Evolutionary conservation across 2,113 vertebrate genomes (phyloP).

Genomic region (Elephantulus edwardii): DNA sequence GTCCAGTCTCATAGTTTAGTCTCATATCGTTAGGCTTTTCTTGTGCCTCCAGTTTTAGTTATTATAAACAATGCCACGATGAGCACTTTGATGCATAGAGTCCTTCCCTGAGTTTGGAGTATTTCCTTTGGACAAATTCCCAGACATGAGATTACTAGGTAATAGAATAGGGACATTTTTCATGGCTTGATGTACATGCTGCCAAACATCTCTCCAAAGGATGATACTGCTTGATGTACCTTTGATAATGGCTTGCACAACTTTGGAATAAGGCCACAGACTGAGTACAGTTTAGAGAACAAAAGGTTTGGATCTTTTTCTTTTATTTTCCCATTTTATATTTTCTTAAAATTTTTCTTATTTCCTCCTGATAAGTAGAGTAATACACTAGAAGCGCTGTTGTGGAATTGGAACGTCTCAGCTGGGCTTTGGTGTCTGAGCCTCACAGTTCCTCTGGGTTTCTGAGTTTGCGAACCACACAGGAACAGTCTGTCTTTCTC

Average conservation of each 20-base stretch:
- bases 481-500: no score
- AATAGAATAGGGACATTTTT: conserved; percentile 61
- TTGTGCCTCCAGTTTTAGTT: neutral
- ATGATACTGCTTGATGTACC: neutral
- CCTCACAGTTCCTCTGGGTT: no score
- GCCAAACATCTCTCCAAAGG: conserved; percentile 45
- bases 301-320: neutral
- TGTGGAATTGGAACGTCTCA: no score
- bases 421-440: no score
- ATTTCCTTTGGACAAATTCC: conserved; percentile 66
- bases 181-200: conserved; percentile 4
- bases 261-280: neutral
- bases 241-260: neutral
- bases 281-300: neutral
- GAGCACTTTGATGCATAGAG: neutral
- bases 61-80: neutral
- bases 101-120: conserved; percentile 1
- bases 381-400: no score
- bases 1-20: no score
- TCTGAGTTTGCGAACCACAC: no score
- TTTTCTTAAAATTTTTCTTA: neutral
- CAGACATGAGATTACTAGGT: conserved; percentile 56
- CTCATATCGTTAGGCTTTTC: neutral
- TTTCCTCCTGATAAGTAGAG: neutral
- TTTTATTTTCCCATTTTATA: neutral